Base-by-base conservation (phyloP, 2,888 invertebrate species). In the Drosophila neoperkinsi region DNA sequence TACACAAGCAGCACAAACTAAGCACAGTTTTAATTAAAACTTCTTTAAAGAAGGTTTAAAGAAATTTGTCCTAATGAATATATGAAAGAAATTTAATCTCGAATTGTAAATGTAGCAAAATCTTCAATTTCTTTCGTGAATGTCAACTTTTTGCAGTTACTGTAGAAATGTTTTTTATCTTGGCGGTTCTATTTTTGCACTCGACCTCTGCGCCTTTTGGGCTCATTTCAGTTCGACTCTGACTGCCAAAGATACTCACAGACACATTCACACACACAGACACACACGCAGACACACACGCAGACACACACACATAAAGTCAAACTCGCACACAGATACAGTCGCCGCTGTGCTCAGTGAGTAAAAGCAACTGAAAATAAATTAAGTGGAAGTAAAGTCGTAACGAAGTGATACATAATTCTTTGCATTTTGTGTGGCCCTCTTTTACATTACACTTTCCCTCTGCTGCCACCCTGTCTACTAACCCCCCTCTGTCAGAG, bases 331-430 rank as follows among this genome's bases (percentile, higher is more conserved):
- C 68, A 62, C 59, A 61, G 52, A 72, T 63, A 80, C 53, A 79
- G 71, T 74, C 56, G 66, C 57, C 58, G 52, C 56, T 77, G 69
- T 81, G 56, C 25, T 70, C 81, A 71, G 75, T 71, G 66, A 71
- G 84, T 62, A 81, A 86, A 86, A 82, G 85, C 84, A 87, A 85
- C 73, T 79, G 86, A 87, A 87, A 90, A 87, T 87, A 87, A 87
- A 87, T 87, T 84, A 90, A 87, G 86, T 87, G 90, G 86, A 87
- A 87, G 82, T 89, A 87, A 46, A 87, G 82, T 86, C 84, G 88
- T 79, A 90, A 87, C 90, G 84, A 87, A 87, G 90, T 90, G 90
- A 89, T 87, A 90, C 90, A 87, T 87, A 90, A 90, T 90, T 88
- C 88, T 77, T 80, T 82, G 71, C 77, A 71, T 72, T 78, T 76